Base-by-base conservation (phyloP, 2,888 invertebrate genomes). In the Papilio elwesi region DNA sequence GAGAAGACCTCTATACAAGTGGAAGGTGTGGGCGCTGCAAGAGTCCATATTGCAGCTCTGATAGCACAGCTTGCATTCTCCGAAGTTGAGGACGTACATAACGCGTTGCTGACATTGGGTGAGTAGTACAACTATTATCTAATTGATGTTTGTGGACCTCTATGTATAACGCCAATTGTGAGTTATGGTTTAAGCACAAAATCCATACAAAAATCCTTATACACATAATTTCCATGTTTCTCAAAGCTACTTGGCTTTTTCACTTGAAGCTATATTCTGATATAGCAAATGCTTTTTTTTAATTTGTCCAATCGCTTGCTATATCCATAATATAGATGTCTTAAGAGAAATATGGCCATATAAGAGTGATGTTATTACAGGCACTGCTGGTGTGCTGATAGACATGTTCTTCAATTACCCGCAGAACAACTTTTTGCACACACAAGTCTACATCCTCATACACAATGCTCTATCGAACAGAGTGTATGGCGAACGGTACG, bases 371-470 rank as follows among this genome's bases (percentile, higher is more conserved):
- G 26, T 26, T 26, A 16, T 43, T 57, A 74, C 93, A 87, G 95
- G 95, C 77, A 96, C 95, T 55, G 94, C 95, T 82, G 91, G 92
- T 79, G 91, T 95, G 82, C 93, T 97, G 82, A 92, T 98, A 95
- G 97, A 98, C 89, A 95, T 99, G 90, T 97, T 98, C 95, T 98
- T 98, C 94, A 95, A 95, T 88, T 98, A 97, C 94, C 95, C 96
- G 78, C 97, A 98, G 97, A 99, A 99, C 94, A 99, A 98, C 94
- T 98, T 99, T 94, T 95, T 99, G 86, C 99, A 99, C 92, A 97
- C 97, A 79, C 97, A 98, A 93, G 97, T 98, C 79, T 96, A 96
- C 88, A 95, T 96, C 88, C 96, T 97, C 87, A 91, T 98, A 80
- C 94, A 94, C 75, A 94, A 96, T 91, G 96, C 97, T 83, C 95